Percentiles rank a stretch among this genome's conserved stretches.
phyloP scores from a whole-genome alignment of 2,113 vertebrate species.

The Vulpes vulpes region DNA sequence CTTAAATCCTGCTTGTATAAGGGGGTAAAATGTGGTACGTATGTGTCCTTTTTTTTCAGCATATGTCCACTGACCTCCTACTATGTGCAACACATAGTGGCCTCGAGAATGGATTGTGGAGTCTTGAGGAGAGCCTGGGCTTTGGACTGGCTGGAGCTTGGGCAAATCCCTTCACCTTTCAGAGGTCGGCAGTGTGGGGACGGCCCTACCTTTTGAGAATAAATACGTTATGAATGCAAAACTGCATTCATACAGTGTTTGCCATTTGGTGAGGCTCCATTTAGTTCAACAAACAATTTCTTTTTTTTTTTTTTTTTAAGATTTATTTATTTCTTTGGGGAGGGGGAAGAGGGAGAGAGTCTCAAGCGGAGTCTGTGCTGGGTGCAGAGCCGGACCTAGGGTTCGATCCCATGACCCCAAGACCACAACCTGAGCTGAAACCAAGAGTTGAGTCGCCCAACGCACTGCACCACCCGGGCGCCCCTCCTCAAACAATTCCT shows the following conservation, averaged over 20 bases:
- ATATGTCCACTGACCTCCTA: not conserved
- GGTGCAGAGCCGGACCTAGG: too few relatives aligned
- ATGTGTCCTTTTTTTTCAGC: not conserved
- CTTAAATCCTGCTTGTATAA: not conserved
- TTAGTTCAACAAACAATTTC: slow-evolving; percentile 14
- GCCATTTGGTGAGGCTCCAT: not conserved
- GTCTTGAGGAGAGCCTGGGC: not conserved
- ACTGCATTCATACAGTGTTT: not conserved
- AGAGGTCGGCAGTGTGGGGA: not conserved
- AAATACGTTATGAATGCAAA: slow-evolving; percentile 3
- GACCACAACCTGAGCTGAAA: not conserved
- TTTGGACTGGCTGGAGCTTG: not conserved
- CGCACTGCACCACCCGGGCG: not conserved
- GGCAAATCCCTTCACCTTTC: slow-evolving; percentile 26
- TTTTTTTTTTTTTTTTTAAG: not conserved
- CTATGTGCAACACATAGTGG: not conserved
- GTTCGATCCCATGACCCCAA: not conserved
- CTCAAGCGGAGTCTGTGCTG: too few relatives aligned
- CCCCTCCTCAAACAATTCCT: not conserved
- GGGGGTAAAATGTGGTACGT: not conserved
- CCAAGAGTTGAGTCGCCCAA: not conserved
- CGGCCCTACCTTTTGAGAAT: slow-evolving; percentile 19
- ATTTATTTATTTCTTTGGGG: not conserved
- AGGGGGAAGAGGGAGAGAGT: too few relatives aligned
- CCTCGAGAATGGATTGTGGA: not conserved